Percentiles rank a stretch among this genome's conserved stretches.
Evolutionary conservation across 1,140 invertebrate genomes (phyloP).

Genomic region (Zaprionus camerounensis): DNA sequence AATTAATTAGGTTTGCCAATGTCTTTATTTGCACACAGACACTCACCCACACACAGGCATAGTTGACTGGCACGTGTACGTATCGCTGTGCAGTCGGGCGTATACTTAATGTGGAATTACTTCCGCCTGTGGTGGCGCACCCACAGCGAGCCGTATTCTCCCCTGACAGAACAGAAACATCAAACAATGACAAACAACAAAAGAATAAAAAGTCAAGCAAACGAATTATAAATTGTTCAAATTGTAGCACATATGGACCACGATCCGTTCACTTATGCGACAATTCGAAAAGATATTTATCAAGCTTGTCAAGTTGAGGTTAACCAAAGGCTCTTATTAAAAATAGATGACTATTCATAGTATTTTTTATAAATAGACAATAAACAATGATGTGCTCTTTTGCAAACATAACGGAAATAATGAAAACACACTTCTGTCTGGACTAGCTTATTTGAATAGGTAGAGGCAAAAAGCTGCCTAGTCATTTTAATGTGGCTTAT

Average conservation of each 20-base stretch:
- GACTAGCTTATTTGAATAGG: too few species aligned
- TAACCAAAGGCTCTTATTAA: neutral
- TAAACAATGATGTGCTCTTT: conserved; percentile 13
- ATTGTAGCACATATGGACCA: neutral
- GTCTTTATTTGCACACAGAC: conserved; percentile 1
- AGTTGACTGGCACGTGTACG: conserved; percentile 52
- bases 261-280: too few species aligned
- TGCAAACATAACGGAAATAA: neutral
- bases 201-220: neutral
- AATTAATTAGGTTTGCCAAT: conserved; percentile 61
- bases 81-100: conserved; percentile 24
- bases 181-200: neutral
- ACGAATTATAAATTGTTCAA: conserved; percentile 6
- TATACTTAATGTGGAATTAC: conserved; percentile 43
- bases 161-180: conserved; percentile 3
- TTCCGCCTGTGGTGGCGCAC: conserved; percentile 37
- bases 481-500: conserved; percentile 1
- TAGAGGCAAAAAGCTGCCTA: neutral
- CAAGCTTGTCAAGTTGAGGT: neutral
- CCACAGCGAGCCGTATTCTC: conserved; percentile 10
- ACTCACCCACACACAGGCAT: neutral
- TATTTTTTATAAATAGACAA: neutral
- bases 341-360: conserved; percentile 10
- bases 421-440: too few species aligned
- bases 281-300: neutral